Percentiles rank a stretch among this genome's conserved stretches.
phyloP scores from a whole-genome alignment of 2,797 vertebrate species.

The Myotis vivesi region DNA sequence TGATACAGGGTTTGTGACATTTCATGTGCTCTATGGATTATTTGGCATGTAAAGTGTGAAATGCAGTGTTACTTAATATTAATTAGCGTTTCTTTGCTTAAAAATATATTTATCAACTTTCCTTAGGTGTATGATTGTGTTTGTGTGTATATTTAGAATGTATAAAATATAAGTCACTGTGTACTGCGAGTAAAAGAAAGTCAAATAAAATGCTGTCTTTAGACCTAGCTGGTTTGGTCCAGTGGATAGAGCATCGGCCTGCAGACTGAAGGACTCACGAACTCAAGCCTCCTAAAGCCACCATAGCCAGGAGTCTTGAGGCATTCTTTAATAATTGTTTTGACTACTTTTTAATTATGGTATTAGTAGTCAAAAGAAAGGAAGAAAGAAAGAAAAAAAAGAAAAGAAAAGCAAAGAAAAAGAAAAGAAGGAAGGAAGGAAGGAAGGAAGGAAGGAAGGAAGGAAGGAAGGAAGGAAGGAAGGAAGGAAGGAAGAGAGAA shows the following conservation, averaged over 20 bases:
- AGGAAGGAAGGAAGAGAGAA: too few relatives aligned
- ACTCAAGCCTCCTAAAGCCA: fast-evolving
- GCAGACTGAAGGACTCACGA: neutral
- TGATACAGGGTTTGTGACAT: neutral
- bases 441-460: too few relatives aligned
- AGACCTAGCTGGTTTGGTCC: too few relatives aligned
- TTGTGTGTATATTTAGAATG: neutral
- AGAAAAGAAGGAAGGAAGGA: too few relatives aligned
- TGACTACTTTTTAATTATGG: neutral
- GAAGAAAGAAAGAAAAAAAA: too few relatives aligned
- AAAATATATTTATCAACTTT: neutral
- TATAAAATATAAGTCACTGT: neutral
- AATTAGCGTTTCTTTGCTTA: neutral
- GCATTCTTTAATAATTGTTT: neutral
- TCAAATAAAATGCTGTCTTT: neutral
- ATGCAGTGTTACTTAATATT: neutral
- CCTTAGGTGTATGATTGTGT: neutral
- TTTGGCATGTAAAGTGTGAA: neutral
- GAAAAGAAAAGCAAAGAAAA: too few relatives aligned
- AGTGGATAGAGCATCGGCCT: too few relatives aligned
- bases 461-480: too few relatives aligned
- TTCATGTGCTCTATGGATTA: neutral
- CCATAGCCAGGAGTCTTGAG: neutral
- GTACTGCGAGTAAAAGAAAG: neutral
- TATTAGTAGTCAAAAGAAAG: neutral